Evolutionary conservation across 2,888 invertebrate genomes (phyloP).

Genomic region (Danaus chrysippus): DNA sequence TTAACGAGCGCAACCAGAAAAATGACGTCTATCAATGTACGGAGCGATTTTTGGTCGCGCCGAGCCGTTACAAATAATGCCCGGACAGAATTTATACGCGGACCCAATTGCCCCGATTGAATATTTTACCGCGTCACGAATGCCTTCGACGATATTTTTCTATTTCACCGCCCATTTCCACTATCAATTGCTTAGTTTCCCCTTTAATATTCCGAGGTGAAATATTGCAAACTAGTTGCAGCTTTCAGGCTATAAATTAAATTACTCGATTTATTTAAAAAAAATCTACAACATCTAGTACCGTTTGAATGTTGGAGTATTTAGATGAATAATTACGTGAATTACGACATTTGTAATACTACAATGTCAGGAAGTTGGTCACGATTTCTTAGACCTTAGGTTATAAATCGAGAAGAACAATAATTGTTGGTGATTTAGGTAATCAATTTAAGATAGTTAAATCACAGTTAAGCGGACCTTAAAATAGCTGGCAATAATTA

Average conservation of each 20-base stretch:
- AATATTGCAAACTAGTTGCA: conserved; percentile 27
- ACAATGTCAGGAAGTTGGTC: no score
- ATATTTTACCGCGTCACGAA: conserved; percentile 78
- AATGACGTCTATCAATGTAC: conserved; percentile 76
- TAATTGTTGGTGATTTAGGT: no score
- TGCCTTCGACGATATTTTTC: conserved; percentile 75
- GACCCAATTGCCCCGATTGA: conserved; percentile 77
- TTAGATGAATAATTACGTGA: no score
- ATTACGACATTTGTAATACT: no score
- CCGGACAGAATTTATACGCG: conserved; percentile 74
- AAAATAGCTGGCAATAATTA: no score
- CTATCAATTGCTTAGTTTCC: conserved; percentile 77
- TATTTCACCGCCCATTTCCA: conserved; percentile 75
- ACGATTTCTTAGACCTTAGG: no score
- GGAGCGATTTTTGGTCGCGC: conserved; percentile 75
- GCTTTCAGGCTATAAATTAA: background rate
- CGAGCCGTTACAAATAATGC: conserved; percentile 76
- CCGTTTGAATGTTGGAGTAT: no score
- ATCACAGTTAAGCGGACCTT: no score
- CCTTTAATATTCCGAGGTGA: conserved; percentile 68
- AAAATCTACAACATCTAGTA: background rate
- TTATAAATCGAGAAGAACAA: no score
- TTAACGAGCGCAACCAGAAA: conserved; percentile 77
- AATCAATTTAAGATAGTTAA: no score
- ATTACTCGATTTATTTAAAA: conserved; percentile 1